phyloP scores from a whole-genome alignment of 2,113 vertebrate species.

The Aldabrachelys gigantea region DNA sequence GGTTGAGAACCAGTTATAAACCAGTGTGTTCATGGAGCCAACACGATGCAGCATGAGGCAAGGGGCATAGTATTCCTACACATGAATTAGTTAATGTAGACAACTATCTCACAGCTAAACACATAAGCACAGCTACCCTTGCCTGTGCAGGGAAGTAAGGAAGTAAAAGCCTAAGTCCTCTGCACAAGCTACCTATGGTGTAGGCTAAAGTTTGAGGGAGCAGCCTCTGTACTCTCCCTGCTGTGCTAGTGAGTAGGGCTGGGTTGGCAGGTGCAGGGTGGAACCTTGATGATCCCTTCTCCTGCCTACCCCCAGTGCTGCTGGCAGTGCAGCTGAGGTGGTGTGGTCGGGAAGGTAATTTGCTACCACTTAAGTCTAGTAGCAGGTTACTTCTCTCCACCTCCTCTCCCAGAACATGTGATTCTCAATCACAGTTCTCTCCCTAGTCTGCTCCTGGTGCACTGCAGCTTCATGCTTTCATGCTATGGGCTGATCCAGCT shows the following conservation, averaged over 20 bases:
- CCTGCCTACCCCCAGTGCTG: neutral
- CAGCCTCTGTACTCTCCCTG: neutral
- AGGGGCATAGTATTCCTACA: neutral
- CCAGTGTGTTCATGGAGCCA: neutral
- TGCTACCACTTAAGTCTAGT: neutral
- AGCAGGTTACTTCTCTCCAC: neutral
- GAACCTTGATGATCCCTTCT: neutral
- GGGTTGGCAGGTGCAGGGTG: neutral
- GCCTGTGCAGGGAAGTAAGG: neutral
- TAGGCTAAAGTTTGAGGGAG: neutral
- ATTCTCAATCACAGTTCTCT: neutral
- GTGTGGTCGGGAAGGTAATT: neutral
- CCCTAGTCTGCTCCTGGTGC: neutral
- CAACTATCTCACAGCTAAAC: neutral
- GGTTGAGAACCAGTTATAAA: neutral
- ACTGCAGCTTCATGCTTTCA: neutral
- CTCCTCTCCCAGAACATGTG: neutral
- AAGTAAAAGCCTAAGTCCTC: neutral
- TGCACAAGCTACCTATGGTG: neutral
- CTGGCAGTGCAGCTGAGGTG: accelerated
- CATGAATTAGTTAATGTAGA: neutral
- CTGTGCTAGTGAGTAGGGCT: neutral
- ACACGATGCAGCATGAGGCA: neutral
- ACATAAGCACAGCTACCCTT: neutral
- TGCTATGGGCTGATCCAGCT: neutral